phyloP scores from a whole-genome alignment of 2,797 vertebrate species.

The Dallia pectoralis region DNA sequence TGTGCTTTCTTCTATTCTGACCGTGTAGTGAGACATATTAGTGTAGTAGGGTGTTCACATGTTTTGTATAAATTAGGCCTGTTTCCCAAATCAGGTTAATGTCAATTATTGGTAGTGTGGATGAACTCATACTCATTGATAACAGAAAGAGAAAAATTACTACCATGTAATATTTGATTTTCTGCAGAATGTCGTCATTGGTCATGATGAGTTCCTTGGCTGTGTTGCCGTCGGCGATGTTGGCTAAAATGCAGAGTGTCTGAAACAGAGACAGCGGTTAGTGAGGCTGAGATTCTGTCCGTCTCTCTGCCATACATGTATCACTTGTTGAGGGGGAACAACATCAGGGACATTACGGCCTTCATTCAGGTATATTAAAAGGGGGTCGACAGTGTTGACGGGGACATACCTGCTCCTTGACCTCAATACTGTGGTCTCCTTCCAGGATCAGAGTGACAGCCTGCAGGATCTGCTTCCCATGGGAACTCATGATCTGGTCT shows the following conservation, averaged over 20 bases:
- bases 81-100: too few species aligned
- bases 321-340: too few species aligned
- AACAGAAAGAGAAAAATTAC: neutral
- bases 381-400: neutral
- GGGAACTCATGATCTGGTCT: conserved; percentile 98
- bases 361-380: neutral
- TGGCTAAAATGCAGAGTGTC: conserved; percentile 96
- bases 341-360: too few species aligned
- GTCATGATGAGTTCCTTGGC: conserved; percentile 98
- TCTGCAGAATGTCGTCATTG: conserved; percentile 97
- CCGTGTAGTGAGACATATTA: too few species aligned
- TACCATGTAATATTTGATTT: conserved; percentile 99
- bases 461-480: conserved; percentile 99
- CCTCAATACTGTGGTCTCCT: conserved; percentile 93
- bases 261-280: conserved; percentile 50
- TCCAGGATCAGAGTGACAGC: conserved; percentile 97
- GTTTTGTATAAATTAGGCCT: too few species aligned
- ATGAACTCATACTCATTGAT: neutral
- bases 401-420: conserved; percentile 94
- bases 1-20: too few species aligned
- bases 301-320: too few species aligned
- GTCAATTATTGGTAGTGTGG: too few species aligned
- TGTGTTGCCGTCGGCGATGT: conserved; percentile 96
- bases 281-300: neutral
- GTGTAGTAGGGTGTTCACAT: too few species aligned